A percentile compares a stretch with the other conserved stretches of the same genome.
Evolutionary conservation across 1,140 invertebrate genomes (phyloP).

Genomic region (Stegodyphus dumicola): DNA sequence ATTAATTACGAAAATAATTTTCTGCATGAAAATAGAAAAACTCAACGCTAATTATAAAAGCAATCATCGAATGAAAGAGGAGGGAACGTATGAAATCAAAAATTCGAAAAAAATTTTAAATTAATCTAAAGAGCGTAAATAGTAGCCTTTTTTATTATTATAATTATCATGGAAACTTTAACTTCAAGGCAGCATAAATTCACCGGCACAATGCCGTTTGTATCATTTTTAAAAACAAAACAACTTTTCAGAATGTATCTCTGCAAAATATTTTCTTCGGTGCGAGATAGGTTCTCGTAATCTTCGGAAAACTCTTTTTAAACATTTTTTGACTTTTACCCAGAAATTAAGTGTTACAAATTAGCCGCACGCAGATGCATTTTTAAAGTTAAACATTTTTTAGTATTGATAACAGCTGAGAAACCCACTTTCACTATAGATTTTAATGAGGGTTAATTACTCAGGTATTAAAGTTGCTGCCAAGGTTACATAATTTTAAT

Average conservation of each 20-base stretch:
- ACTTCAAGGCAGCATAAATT: too few species aligned
- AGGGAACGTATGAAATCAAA: not conserved
- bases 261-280: not conserved
- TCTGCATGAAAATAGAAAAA: too few species aligned
- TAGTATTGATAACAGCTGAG: not conserved
- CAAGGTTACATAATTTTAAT: not conserved
- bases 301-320: not conserved
- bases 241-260: not conserved
- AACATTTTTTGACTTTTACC: not conserved
- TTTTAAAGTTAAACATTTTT: not conserved
- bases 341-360: not conserved
- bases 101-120: not conserved
- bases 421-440: not conserved
- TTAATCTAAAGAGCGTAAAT: not conserved
- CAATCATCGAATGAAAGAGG: not conserved
- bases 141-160: too few species aligned
- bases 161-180: too few species aligned
- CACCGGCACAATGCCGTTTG: not conserved
- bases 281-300: not conserved
- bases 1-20: too few species aligned
- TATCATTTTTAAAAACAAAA: not conserved
- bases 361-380: not conserved
- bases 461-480: not conserved
- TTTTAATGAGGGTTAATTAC: not conserved
- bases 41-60: not conserved